These are phyloP conservation scores for Myxocyprinus asiaticus DNA, from an alignment of 2,113 vertebrate species.

Conservation along the genomic window DNA sequence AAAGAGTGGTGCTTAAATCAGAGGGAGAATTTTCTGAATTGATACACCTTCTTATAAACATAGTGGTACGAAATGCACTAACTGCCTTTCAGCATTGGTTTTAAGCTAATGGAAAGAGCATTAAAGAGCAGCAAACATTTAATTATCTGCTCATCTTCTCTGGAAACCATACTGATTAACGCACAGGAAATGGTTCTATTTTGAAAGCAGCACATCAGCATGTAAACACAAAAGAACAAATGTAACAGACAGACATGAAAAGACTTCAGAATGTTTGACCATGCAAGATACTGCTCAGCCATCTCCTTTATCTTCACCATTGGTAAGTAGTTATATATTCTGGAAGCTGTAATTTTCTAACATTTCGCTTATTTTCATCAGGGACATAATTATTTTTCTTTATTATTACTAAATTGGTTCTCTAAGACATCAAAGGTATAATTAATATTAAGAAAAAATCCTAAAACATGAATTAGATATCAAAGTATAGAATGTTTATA, in stretches of 20 bases:
- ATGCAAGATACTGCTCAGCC: slow-evolving; percentile 2
- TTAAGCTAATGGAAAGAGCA: neutral
- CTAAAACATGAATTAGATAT: no score
- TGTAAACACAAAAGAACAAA: neutral
- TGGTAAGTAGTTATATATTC: slow-evolving; percentile 64
- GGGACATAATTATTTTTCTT: no score
- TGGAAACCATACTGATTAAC: slow-evolving; percentile 44
- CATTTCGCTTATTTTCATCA: no score
- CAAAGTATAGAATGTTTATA: no score
- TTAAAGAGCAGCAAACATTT: neutral
- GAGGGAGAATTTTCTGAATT: neutral
- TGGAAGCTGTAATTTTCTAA: no score
- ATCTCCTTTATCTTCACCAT: slow-evolving; percentile 47
- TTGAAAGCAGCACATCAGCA: no score
- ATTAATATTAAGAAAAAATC: no score
- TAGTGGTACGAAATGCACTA: neutral
- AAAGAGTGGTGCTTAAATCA: neutral
- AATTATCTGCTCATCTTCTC: slow-evolving; percentile 49
- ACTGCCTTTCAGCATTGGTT: neutral
- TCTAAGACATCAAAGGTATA: no score
- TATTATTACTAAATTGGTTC: no score
- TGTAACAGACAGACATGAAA: slow-evolving; percentile 38
- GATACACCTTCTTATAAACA: neutral
- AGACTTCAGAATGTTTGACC: neutral
- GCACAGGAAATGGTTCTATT: slow-evolving; percentile 59